Base-by-base conservation (phyloP, 1,140 invertebrate genomes). In the Trichomalopsis sarcophagae region DNA sequence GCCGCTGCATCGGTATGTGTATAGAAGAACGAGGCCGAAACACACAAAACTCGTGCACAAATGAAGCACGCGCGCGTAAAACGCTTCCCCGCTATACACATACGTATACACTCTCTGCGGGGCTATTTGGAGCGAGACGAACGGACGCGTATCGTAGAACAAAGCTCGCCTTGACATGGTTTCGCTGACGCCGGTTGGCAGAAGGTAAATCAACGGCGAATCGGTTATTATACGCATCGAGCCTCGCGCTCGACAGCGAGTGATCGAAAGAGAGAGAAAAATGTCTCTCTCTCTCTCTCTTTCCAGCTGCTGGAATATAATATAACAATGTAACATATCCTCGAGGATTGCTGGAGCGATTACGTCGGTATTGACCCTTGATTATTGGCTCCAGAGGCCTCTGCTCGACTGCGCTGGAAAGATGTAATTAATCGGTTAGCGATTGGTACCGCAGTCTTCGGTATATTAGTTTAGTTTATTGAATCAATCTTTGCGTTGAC, bases 111-210 rank as follows among this genome's bases (percentile, higher is more conserved):
- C 69, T 62, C 23, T 74, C 69, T 36, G 73, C 14, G 80, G 73
- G 27, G 84, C 66, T 85, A 85, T 85, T 85, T 82, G 68, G 84
- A 85, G 84, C 84, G 84, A 81, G 80, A 85, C 84, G 84, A 85
- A 78, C 80, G 75, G 73, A 82, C 66, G 76, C 30, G 66, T 76
- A 81, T 82, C 73, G 79, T 69, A 78, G 84, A 85, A 68, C 80
- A 82, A 82, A 85, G 75, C 66, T 85, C 50, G 23, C 84, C 84
- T 85, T 85, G 84, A 85, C 84, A 85, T 36, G 7, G 55, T 55
- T 85, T 69, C 62, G 23, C 33, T 50, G 40, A 21, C 36, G 68
- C 33, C 44, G 47, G 44, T 76, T 2, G 14, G 75, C 27, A 40
- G 62, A 79, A 71, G 82, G 77, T 75, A 71, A 75, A 84, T 78